Base-by-base conservation (phyloP, 2,797 vertebrate species). In the Neosilurus mollespiculum region DNA sequence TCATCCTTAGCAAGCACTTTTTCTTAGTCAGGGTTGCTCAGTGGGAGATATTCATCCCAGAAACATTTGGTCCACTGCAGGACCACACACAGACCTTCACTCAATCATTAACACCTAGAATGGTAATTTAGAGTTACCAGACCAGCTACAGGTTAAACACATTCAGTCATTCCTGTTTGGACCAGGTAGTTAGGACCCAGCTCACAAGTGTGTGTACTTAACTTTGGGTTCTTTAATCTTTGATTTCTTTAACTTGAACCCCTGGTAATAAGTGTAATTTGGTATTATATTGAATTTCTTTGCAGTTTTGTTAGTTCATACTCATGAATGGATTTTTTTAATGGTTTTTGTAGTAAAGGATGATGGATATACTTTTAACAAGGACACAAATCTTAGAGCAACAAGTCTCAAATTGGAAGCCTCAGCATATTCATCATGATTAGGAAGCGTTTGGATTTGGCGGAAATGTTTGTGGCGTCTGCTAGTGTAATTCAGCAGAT, bases 401-500 rank as follows among this genome's bases (percentile, higher is more conserved):
- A 53, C 65, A 76, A 69, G 24, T 81, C 20, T 77, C 53, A 59
- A 78, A 71, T 65, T 83, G 75, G 53, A 73, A 82, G 56, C 49
- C 26, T 86, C 37, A 30, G 69, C 67, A 79, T 65, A 84, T 76
- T 83, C 51, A 81, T 84, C 78, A 84, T 84, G 83, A 84, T 88
- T 83, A 87, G 83, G 81, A 81, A 85, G 79, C 65, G 16, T 80
- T 85, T 69, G 67, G 73, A 83, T 84, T 65, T 56, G 20, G 53
- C 54, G 70, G 81, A 86, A 87, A 82, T 61, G 56, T 87, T 82
- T 87, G 76, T 67, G 78, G 86, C 78, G 76, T 86, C 84, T 88
- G 84, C 86, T 88, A 76, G n/a, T 86, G 82, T 88, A 86, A 87
- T 87, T 87, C 53, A 82, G 73, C 62, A 86, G 83, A 87, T 87